Evolutionary conservation across 2,888 invertebrate genomes (phyloP), one percentile per base, ranked within the genome.

Genomic region (Epistrophe eligans): DNA sequence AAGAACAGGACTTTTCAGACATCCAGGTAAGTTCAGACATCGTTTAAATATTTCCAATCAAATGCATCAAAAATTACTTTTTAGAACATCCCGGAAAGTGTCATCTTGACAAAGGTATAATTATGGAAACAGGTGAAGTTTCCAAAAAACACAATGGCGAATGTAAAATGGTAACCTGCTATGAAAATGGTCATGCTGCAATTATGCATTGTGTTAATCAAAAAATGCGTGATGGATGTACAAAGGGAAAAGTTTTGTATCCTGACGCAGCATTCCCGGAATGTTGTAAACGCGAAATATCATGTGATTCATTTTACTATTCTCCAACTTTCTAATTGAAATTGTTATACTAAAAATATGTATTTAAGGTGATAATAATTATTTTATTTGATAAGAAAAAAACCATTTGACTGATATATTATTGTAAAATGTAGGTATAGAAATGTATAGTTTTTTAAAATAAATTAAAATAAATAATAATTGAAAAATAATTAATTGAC

Each of bases 211-310:
- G 87, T 38, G 48, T 87, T 28, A 83, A 79, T 17, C 87, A 87
- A 72, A 79, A 79, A 13, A 87, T 87, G 87, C 79, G 87, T 32
- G 87, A 87, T 28, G 87, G 87, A 40, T 87, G 87, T 15, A 79
- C 28, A 2, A 83, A 87, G 35, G 87, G 87, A 48, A 52, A 62
- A 13, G 79, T 87, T 50, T 10, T 83, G 6, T 50, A 72, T 17
- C 87, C 87, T 15, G 24, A 83, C 2, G 79, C 87, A 10, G 43
- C 38, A 11, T 87, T 62, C 17, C 87, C 87, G 15, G 87, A 87
- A 15, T 87, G 87, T 48, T 87, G 87, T 57, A 83, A 57, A 11
- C 83, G 83, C 1, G 79, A 87, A 40, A 87, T 87, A 19, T 57
- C 71, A 15, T 87, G 87, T 38, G 43, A 57, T 24, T 19, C 43